These are phyloP conservation scores for Pteronotus mesoamericanus DNA, from an alignment of 2,797 vertebrate species.

Conservation along the genomic window DNA sequence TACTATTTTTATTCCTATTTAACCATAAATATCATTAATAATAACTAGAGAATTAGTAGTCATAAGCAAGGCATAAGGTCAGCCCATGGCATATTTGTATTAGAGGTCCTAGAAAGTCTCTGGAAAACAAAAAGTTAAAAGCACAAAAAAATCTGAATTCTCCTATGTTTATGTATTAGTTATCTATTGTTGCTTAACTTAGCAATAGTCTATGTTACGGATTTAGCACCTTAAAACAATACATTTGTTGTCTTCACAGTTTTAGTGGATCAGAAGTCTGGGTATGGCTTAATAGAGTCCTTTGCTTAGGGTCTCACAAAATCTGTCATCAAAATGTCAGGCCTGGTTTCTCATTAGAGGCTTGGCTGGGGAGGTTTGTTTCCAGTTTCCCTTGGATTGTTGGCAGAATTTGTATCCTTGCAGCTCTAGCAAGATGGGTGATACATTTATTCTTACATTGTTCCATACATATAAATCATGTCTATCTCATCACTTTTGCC, in stretches of 20 bases:
- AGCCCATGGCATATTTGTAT: neutral
- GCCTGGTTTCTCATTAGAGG: neutral
- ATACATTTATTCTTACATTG: neutral
- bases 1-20: neutral
- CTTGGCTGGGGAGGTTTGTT: neutral
- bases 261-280: neutral
- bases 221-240: neutral
- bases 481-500: too few relatives aligned
- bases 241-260: neutral
- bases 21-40: neutral
- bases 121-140: neutral
- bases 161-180: neutral
- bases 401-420: conserved; percentile 36
- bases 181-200: neutral
- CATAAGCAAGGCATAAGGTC: neutral
- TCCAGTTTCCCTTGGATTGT: neutral
- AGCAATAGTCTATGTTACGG: too few relatives aligned
- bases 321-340: neutral
- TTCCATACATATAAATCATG: neutral
- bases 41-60: neutral
- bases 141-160: neutral
- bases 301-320: neutral
- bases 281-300: neutral
- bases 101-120: conserved; percentile 4
- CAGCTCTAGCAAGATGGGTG: neutral